Percentiles rank a stretch among this genome's conserved stretches.
Evolutionary conservation across 2,888 invertebrate species (phyloP).

Genomic region (Nezara viridula): DNA sequence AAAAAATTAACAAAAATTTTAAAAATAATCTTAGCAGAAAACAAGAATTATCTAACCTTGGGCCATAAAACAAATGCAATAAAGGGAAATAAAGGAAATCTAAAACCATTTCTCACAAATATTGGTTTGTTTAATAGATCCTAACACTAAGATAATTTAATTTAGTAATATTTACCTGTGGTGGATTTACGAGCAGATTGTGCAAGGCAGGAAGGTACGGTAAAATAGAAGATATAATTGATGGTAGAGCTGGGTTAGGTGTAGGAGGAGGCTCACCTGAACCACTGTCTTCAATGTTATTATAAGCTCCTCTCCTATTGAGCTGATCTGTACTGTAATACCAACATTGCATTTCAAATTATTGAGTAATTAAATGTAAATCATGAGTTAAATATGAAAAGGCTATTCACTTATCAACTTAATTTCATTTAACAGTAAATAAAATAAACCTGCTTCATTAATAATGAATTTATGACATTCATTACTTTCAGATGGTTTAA

Average conservation of each 20-base stretch:
- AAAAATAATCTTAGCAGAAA: not conserved
- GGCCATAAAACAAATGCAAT: not conserved
- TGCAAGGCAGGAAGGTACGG: constrained; percentile 80
- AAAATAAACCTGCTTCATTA: not conserved
- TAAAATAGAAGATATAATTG: constrained; percentile 76
- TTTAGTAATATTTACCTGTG: constrained; percentile 71
- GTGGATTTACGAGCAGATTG: constrained; percentile 78
- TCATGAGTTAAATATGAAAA: not conserved
- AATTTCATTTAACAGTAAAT: not conserved
- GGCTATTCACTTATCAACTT: not conserved
- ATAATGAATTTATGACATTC: not conserved
- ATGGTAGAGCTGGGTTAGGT: constrained; percentile 71
- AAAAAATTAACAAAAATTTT: not conserved
- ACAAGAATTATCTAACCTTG: not conserved
- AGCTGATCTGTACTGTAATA: constrained; percentile 44
- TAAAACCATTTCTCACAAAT: not conserved
- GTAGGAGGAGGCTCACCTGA: constrained; percentile 58
- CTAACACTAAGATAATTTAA: constrained; percentile 34
- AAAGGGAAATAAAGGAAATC: not conserved
- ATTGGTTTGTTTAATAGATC: not conserved
- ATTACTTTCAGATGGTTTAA: not conserved
- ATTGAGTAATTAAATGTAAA: not conserved
- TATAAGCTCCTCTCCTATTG: constrained; percentile 59
- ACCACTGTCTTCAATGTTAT: constrained; percentile 56
- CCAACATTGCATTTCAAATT: not conserved